Conservation (phyloP, 2,888 invertebrate genomes). For the Idaea straminata region DNA sequence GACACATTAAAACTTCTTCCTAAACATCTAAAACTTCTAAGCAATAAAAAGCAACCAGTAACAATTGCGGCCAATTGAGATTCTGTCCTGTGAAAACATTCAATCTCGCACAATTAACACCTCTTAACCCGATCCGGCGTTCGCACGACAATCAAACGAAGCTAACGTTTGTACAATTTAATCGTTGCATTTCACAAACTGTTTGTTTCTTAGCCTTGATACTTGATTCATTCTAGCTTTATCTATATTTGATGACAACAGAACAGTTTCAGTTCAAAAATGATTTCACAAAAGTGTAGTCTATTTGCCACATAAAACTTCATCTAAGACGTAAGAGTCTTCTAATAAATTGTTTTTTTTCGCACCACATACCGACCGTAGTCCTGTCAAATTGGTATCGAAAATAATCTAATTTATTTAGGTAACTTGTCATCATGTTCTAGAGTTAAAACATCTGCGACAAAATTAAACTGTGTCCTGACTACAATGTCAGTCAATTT, state of each 20-base stretch:
- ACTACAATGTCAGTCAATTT: not conserved
- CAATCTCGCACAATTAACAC: slow-evolving; percentile 81
- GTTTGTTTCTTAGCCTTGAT: slow-evolving; percentile 18
- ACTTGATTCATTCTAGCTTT: not conserved
- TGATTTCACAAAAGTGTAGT: too few species aligned
- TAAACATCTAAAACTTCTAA: slow-evolving; percentile 3
- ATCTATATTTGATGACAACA: slow-evolving; percentile 6
- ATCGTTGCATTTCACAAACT: slow-evolving; percentile 37
- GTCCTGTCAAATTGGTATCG: too few species aligned
- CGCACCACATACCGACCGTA: too few species aligned
- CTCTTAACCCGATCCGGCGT: slow-evolving; percentile 77
- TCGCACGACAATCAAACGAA: slow-evolving; percentile 75
- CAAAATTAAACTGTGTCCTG: too few species aligned
- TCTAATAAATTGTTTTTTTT: too few species aligned
- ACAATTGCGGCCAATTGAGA: slow-evolving; percentile 78
- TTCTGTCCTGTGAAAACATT: slow-evolving; percentile 79
- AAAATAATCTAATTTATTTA: too few species aligned
- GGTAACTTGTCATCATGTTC: too few species aligned
- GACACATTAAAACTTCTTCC: not conserved
- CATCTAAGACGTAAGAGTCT: too few species aligned
- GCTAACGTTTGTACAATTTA: slow-evolving; percentile 53
- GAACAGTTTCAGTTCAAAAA: not conserved
- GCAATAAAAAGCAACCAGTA: slow-evolving; percentile 17
- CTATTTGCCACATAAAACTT: too few species aligned
- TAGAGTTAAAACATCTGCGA: too few species aligned